A percentile compares a stretch with the other conserved stretches of the same genome.
These are phyloP conservation scores for Lasiurus borealis DNA, from an alignment of 2,113 vertebrate species.

Conservation along the genomic window DNA sequence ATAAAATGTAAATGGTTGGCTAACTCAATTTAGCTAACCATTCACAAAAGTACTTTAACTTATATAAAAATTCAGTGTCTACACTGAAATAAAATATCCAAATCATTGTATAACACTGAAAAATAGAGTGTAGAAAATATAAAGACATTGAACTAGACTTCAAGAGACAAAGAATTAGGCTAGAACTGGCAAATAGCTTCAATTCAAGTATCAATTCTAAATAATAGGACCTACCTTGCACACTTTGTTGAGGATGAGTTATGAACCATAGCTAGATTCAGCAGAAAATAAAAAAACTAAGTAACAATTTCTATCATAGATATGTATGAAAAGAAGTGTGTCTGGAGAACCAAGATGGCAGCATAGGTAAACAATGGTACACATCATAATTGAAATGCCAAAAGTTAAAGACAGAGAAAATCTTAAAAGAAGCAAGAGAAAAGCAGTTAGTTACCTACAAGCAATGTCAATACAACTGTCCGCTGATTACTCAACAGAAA, in stretches of 20 bases:
- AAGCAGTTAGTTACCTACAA: too few species aligned
- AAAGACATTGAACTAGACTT: background rate
- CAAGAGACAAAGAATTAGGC: background rate
- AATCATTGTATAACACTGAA: background rate
- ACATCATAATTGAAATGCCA: too few species aligned
- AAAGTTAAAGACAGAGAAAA: too few species aligned
- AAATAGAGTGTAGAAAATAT: background rate
- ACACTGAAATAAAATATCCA: background rate
- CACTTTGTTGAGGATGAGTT: background rate
- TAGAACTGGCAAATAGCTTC: background rate
- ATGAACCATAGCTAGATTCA: background rate
- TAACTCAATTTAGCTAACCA: background rate
- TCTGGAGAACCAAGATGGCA: too few species aligned
- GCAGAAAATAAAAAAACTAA: background rate
- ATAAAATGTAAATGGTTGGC: background rate
- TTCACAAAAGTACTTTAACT: background rate
- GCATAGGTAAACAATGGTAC: too few species aligned
- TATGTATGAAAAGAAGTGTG: background rate
- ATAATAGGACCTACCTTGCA: background rate
- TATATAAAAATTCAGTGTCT: background rate
- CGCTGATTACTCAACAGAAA: too few species aligned
- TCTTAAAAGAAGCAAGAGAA: too few species aligned
- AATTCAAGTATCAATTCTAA: background rate
- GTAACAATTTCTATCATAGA: background rate
- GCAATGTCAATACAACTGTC: too few species aligned